Conservation (phyloP, 2,888 invertebrate genomes). For the Agrochola macilenta region DNA sequence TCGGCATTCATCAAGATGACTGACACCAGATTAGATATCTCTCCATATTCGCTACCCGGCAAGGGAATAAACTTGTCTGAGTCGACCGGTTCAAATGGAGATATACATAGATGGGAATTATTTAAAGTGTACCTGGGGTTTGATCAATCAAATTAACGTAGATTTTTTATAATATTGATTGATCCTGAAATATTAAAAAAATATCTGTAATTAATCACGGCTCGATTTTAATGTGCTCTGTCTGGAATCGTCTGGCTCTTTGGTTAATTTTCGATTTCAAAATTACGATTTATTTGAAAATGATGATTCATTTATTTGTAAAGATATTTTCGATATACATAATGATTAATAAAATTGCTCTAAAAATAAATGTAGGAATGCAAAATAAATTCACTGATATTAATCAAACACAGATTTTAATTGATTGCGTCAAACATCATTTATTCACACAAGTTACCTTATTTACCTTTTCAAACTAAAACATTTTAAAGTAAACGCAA, state of each 20-base stretch:
- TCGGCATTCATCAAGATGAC: slow-evolving; percentile 61
- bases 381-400: neutral
- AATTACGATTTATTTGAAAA: neutral
- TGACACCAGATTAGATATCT: slow-evolving; percentile 60
- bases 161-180: neutral
- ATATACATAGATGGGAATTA: slow-evolving; percentile 24
- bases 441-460: neutral
- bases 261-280: neutral
- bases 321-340: neutral
- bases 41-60: slow-evolving; percentile 54
- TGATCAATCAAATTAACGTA: neutral
- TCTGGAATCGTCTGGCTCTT: neutral
- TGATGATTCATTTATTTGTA: neutral
- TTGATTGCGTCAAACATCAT: neutral
- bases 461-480: neutral
- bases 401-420: neutral
- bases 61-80: slow-evolving; percentile 56
- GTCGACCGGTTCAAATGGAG: slow-evolving; percentile 29
- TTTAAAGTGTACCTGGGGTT: slow-evolving; percentile 1
- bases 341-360: neutral
- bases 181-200: neutral
- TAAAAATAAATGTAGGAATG: neutral
- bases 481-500: neutral
- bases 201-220: neutral
- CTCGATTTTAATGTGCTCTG: neutral